phyloP scores from a whole-genome alignment of 2,797 vertebrate species.

The Melanotaenia nigrans region DNA sequence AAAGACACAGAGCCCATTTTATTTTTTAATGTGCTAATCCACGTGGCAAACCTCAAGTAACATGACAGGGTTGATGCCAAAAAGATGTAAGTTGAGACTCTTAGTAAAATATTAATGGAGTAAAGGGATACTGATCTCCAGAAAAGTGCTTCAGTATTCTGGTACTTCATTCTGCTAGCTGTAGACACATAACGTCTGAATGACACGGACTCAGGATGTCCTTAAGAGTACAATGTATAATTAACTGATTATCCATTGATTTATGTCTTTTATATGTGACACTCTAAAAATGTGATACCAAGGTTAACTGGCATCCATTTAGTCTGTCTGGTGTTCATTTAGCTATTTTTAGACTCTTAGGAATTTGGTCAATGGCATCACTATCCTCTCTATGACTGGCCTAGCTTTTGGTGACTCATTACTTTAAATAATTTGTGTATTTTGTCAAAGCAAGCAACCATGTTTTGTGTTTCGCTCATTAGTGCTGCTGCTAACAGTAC shows the following conservation, averaged over 20 bases:
- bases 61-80: constrained; percentile 34
- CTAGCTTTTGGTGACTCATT: constrained; percentile 68
- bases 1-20: constrained; percentile 40
- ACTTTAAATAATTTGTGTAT: constrained; percentile 52
- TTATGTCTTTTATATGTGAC: constrained; percentile 53
- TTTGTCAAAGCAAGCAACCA: constrained; percentile 53
- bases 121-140: constrained; percentile 42
- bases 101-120: constrained; percentile 60
- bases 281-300: constrained; percentile 47
- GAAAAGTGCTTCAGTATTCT: constrained; percentile 10
- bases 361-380: constrained; percentile 51
- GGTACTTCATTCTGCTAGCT: constrained; percentile 13
- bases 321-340: constrained; percentile 66
- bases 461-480: constrained; percentile 69
- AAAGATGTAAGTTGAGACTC: constrained; percentile 20
- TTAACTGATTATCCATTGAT: constrained; percentile 54
- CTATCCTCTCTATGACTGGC: constrained; percentile 50
- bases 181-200: constrained; percentile 37
- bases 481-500: constrained; percentile 93
- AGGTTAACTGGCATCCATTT: constrained; percentile 63
- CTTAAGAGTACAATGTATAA: constrained; percentile 53
- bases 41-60: constrained; percentile 34
- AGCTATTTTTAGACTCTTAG: constrained; percentile 72
- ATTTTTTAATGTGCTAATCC: constrained; percentile 64
- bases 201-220: constrained; percentile 42